phyloP scores from a whole-genome alignment of 1,140 invertebrate genomes.

The Anadara kagoshimensis region DNA sequence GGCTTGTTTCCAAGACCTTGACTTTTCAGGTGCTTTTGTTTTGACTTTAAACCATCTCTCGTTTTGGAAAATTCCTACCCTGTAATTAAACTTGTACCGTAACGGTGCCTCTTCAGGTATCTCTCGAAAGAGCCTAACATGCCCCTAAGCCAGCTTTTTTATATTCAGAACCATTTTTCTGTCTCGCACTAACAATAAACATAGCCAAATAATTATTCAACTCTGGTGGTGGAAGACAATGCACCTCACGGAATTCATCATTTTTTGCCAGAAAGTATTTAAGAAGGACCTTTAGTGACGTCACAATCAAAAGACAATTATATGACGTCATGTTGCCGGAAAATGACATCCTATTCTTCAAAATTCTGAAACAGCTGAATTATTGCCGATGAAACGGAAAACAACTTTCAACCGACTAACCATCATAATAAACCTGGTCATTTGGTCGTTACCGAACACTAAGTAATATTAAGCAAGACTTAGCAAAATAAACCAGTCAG shows the following conservation, averaged over 20 bases:
- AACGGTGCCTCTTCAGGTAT: constrained; percentile 15
- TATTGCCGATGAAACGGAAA: no score
- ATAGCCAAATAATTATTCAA: not conserved
- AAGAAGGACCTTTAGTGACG: no score
- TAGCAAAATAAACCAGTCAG: no score
- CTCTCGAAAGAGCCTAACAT: constrained; percentile 20
- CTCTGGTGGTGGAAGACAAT: not conserved
- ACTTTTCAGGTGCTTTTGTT: constrained; percentile 30
- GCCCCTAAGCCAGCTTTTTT: constrained; percentile 13
- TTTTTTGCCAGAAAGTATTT: not conserved
- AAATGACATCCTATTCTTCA: no score
- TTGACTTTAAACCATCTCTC: constrained; percentile 1
- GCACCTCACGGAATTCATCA: not conserved
- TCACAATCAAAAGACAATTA: no score
- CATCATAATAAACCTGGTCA: no score
- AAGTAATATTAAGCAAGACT: no score
- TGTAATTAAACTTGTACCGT: constrained; percentile 13
- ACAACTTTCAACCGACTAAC: no score
- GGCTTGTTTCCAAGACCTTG: constrained; percentile 22
- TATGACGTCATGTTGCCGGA: no score
- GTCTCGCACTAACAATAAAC: constrained; percentile 1
- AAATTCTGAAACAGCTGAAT: no score
- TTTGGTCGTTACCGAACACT: no score
- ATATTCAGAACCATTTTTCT: constrained; percentile 16
- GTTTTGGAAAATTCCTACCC: constrained; percentile 8